phyloP scores from a whole-genome alignment of 2,113 vertebrate species.

The Aptenodytes forsteri region DNA sequence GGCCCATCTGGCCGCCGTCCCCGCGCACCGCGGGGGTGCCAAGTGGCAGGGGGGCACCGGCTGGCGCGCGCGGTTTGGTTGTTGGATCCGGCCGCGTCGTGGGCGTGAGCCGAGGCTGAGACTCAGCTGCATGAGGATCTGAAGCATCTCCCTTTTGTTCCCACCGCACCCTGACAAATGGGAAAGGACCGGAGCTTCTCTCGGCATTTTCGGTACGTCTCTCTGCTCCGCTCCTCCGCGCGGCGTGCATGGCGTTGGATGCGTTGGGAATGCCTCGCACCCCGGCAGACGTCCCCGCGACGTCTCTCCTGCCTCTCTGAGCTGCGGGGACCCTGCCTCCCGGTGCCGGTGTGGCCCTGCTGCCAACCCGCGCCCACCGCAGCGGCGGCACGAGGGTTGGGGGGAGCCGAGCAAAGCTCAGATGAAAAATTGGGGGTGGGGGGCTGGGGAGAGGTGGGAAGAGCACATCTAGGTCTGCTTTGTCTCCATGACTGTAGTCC shows the following conservation, averaged over 20 bases:
- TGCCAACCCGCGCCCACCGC: accelerated
- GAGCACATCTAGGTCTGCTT: not conserved
- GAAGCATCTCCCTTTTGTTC: constrained; percentile 51
- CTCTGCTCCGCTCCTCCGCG: not conserved
- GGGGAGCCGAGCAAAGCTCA: not conserved
- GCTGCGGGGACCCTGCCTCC: not conserved
- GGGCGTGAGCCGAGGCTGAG: constrained; percentile 31
- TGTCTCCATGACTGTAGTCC: not conserved
- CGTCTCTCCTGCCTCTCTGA: not conserved
- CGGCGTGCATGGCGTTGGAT: not conserved
- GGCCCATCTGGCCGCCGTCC: not conserved
- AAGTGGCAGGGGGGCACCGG: constrained; percentile 14
- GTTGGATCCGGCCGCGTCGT: not conserved
- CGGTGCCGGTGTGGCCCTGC: not conserved
- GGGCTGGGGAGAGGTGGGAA: not conserved
- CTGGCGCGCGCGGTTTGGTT: not conserved
- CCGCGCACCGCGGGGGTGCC: not conserved
- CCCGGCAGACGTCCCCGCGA: accelerated
- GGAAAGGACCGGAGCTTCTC: constrained; percentile 91
- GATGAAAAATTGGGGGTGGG: not conserved
- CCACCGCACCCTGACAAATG: constrained; percentile 77
- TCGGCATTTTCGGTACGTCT: constrained; percentile 90
- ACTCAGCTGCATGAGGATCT: constrained; percentile 47
- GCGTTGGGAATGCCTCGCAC: not conserved
- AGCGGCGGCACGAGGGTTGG: accelerated